These are phyloP conservation scores for Zaprionus lineosus DNA, from an alignment of 2,888 invertebrate genomes.

Conservation along the genomic window DNA sequence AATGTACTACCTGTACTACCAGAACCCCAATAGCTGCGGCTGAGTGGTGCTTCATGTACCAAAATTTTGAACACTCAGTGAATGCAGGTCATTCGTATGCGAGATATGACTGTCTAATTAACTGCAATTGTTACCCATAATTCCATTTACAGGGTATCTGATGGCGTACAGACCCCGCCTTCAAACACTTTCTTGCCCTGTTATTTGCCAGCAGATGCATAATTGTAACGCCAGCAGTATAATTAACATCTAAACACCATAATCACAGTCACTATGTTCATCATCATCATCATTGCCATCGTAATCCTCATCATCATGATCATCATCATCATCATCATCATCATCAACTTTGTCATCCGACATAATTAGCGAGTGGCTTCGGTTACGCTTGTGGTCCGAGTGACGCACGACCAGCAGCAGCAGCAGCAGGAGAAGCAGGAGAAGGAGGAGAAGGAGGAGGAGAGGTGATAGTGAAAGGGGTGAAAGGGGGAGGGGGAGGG, in stretches of 20 bases:
- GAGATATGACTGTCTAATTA: no score
- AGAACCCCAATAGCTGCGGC: no score
- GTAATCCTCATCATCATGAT: slow-evolving; percentile 23
- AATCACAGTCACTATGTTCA: slow-evolving; percentile 19
- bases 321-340: slow-evolving; percentile 7
- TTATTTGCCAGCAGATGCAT: slow-evolving; percentile 58
- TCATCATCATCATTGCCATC: slow-evolving; percentile 34
- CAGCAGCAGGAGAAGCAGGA: no score
- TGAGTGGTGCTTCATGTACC: no score
- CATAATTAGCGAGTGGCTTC: slow-evolving; percentile 56
- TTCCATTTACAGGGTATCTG: slow-evolving; percentile 1
- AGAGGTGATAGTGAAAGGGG: no score
- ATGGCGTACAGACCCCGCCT: neutral
- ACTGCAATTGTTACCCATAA: neutral
- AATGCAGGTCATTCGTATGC: no score
- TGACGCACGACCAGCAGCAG: slow-evolving; percentile 21
- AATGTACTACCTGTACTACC: no score
- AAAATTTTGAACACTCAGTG: no score
- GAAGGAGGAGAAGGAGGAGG: slow-evolving; percentile 57
- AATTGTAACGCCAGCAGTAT: slow-evolving; percentile 65
- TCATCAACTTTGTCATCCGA: slow-evolving; percentile 43
- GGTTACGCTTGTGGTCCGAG: slow-evolving; percentile 63
- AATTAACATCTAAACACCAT: slow-evolving; percentile 43
- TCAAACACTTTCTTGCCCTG: slow-evolving; percentile 11
- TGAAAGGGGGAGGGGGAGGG: no score